Evolutionary conservation across 2,797 vertebrate species (phyloP).

Genomic region (Paguma larvata): DNA sequence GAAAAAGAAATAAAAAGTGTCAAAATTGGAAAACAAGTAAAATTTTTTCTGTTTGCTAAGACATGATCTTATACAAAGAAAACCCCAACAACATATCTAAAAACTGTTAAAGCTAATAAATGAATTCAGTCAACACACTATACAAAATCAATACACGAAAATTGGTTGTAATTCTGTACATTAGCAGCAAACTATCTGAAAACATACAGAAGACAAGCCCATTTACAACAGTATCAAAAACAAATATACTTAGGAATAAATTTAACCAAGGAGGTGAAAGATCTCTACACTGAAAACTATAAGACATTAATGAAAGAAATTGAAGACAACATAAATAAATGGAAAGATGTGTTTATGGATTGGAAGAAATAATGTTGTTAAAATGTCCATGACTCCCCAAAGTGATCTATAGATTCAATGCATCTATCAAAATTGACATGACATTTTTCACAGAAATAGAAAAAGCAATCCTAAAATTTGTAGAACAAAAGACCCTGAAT

Average conservation of each 20-base stretch:
- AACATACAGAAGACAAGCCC: not conserved
- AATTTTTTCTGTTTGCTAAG: not conserved
- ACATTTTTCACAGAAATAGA: not conserved
- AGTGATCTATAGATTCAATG: not conserved
- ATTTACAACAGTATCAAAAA: not conserved
- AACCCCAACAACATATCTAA: not conserved
- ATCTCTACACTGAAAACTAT: not conserved
- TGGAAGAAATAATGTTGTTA: not conserved
- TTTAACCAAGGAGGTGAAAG: not conserved
- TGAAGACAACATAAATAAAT: not conserved
- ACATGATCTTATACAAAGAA: not conserved
- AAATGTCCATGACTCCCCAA: not conserved
- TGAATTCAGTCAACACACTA: not conserved
- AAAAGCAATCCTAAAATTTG: not conserved
- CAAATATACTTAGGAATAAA: not conserved
- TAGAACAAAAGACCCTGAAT: not conserved
- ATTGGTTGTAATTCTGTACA: not conserved
- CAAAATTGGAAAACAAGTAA: not conserved
- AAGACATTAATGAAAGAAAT: not conserved
- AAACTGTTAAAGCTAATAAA: not conserved
- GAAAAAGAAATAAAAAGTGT: not conserved
- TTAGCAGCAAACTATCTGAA: not conserved
- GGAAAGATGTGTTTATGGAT: not conserved
- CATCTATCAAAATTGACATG: not conserved
- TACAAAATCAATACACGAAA: not conserved